Evolutionary conservation across 2,113 vertebrate species (phyloP), one percentile per base, ranked within the genome.

Genomic region (Hemicordylus capensis): DNA sequence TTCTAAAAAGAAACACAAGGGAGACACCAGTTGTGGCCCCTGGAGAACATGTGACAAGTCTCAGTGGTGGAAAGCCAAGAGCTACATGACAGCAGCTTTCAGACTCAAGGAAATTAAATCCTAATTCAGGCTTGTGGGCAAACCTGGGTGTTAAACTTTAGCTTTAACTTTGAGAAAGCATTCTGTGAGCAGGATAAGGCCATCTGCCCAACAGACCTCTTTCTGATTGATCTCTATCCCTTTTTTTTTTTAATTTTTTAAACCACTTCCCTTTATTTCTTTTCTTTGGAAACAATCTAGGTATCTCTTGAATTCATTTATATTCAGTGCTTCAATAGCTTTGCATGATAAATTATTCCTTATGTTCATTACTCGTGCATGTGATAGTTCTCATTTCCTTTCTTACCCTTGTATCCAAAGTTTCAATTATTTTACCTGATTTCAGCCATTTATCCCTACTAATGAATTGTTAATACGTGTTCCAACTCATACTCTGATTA

Each of bases 331-430:
- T 92, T n/a, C 44, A 89, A 48, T 79, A 80, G 81, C 80, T 87
- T 89, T 89, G 44, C 63, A 34, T 91, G 69, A 3, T 88, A 95
- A 95, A 20, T 74, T 90, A 37, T 88, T 95, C 93, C 93, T 94
- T 87, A 93, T 92, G 92, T 78, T 85, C 42, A 22, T 77, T 67
- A 61, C 59, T 90, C 90, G 70, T 89, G 81, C 74, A 80, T 88
- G 61, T 48, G 69, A 76, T 67, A 85, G 63, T 77, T 90, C 74
- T 84, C 90, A 86, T 83, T 91, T 83, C 51, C 0, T 84, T 81
- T 76, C 90, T 91, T 94, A 69, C 17, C 24, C 46, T 80, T 84
- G 51, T 78, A 58, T 48, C 44, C n/a, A 91, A 69, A 44, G 42
- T 94, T 91, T 89, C 79, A 88, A 69, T 73, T 81, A 31, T 73